A percentile compares a stretch with the other conserved stretches of the same genome.
These are phyloP conservation scores for Molossus molossus DNA, from an alignment of 2,797 vertebrate species.

Conservation along the genomic window DNA sequence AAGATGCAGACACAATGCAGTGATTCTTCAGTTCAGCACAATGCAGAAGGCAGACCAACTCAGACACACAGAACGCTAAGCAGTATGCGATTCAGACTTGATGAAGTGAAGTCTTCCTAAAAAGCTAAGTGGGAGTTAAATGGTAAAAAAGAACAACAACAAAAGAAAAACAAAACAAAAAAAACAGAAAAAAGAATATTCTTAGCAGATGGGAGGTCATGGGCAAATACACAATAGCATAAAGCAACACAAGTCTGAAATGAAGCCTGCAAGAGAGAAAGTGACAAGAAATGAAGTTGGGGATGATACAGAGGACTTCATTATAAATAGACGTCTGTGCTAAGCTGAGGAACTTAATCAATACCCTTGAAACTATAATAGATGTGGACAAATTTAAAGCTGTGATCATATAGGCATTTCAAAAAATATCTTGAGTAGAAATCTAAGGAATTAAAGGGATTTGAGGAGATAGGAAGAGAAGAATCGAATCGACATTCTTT, in stretches of 20 bases:
- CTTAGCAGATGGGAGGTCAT: neutral
- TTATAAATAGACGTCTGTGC: neutral
- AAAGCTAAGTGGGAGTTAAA: neutral
- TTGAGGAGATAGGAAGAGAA: neutral
- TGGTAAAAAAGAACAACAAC: neutral
- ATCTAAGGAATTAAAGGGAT: neutral
- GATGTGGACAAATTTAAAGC: neutral
- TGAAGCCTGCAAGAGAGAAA: neutral
- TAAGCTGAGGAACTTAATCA: neutral
- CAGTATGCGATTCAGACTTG: neutral
- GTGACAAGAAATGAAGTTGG: neutral
- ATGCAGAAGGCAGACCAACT: neutral
- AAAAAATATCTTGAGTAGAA: slow-evolving; percentile 19
- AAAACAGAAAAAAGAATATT: neutral
- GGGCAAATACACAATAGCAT: neutral
- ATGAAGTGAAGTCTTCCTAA: neutral
- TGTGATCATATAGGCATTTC: neutral
- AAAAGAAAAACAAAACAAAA: too few relatives aligned
- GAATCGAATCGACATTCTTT: slow-evolving; percentile 5
- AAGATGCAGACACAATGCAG: neutral
- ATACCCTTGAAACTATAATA: neutral
- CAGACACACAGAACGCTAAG: neutral
- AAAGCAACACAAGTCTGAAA: neutral
- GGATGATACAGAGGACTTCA: neutral
- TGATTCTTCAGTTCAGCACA: neutral